Percentiles rank a stretch among this genome's conserved stretches.
These are phyloP conservation scores for Mercenaria mercenaria DNA, from an alignment of 1,140 invertebrate genomes.

Conservation along the genomic window DNA sequence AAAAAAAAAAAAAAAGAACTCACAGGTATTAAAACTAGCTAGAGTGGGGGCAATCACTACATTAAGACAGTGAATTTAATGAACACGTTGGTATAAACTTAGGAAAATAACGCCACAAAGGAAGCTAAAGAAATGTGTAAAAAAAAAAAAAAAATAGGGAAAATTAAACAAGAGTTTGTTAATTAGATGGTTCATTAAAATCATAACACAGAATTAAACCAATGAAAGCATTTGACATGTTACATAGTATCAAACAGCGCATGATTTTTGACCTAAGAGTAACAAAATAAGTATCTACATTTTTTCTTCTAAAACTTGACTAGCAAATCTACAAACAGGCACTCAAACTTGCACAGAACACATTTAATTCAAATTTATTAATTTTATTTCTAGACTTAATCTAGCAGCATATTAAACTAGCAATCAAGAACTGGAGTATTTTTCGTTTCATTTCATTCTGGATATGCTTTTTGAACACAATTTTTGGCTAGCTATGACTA, in stretches of 20 bases:
- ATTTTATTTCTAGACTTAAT: too few relatives aligned
- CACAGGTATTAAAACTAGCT: neutral
- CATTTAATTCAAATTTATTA: too few relatives aligned
- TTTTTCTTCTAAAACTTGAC: neutral
- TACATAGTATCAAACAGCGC: neutral
- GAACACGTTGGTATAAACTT: neutral
- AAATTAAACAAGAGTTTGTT: neutral
- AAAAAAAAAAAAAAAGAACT: neutral
- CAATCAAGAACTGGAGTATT: too few relatives aligned
- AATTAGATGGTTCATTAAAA: neutral
- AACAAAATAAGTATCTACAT: neutral
- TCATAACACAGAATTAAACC: neutral
- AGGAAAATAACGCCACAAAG: slow-evolving; percentile 2
- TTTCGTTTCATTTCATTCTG: neutral
- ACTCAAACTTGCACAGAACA: neutral
- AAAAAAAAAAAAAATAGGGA: neutral
- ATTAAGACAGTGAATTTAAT: slow-evolving; percentile 1
- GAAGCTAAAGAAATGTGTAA: neutral
- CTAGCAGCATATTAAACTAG: too few relatives aligned
- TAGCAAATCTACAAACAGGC: neutral
- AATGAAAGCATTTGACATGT: neutral
- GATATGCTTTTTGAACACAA: neutral
- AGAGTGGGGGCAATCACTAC: slow-evolving; percentile 13
- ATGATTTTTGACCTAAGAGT: neutral
- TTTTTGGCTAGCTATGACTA: slow-evolving; percentile 5